Evolutionary conservation across 2,888 invertebrate species (phyloP), one percentile per base, ranked within the genome.

Genomic region (Chesias legatella): DNA sequence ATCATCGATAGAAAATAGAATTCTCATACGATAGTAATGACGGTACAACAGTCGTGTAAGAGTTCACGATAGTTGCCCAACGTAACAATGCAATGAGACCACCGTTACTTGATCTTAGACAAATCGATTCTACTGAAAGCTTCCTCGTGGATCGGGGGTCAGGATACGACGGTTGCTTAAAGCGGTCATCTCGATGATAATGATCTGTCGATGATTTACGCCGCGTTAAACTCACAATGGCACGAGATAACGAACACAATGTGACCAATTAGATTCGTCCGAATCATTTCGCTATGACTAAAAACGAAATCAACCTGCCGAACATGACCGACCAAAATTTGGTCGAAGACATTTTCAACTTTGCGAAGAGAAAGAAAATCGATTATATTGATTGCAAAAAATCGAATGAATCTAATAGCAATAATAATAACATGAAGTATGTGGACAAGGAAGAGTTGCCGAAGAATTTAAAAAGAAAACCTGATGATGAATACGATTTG

Each of bases 201-300:
- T 81, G 77, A 86, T 88, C 86, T 76, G 66, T 69, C 72, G 80
- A 85, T 83, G 82, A 86, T 85, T 83, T 85, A 82, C 81, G 80
- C 81, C 68, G 73, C 65, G 79, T 79, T 83, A 82, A 79, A 79
- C 73, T 68, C 78, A 85, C 84, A 85, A 86, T 84, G 70, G 76
- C 62, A 29, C 25, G 40, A 68, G 77, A 79, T 81, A 80, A 77
- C 79, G 53, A 53, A 59, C 60, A 80, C 85, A 82, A 84, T 84
- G 79, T 77, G 74, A 82, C 73, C 81, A 85, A 86, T 85, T 85
- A 85, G 77, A 73, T 6, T n/a, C 34, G 30, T 21, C 66, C 50
- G 53, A 51, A 51, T 53, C 51, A 49, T 51, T 46, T 59, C 51
- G 46, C 40, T 51, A 84, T 85, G 83, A 84, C 84, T 60, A 85